Base-by-base conservation (phyloP, 2,888 invertebrate genomes). In the Arctia plantaginis region DNA sequence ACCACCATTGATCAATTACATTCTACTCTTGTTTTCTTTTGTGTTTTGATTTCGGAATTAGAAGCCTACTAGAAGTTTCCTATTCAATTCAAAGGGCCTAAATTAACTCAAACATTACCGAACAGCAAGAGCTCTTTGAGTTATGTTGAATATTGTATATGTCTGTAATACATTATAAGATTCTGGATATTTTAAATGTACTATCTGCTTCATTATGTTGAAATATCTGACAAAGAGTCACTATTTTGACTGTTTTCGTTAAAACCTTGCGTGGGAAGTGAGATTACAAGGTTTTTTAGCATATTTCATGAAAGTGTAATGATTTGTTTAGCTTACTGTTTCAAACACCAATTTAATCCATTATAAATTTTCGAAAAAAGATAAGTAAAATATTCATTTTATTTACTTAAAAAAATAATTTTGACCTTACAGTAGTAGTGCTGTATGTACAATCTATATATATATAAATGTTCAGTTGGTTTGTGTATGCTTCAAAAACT, bases 251-350 rank as follows among this genome's bases (percentile, higher is more conserved):
- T 69, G n/a, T 67, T 74, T 71, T 81, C 73, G 67, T 66, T 51
- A 55, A 65, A 33, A 74, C 72, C 71, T 76, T 77, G 69, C 74
- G 82, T 82, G 74, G 77, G 82, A 81, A 72, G 27, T 68, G 67
- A 0, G 33, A 62, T 79, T 81, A 73, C 4, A 27, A 64, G 1
- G 10, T 4, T 62, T 35, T 35, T 10, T 35, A 65, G 23, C 35
- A 65, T 23, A 65, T 35, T 65, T 35, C 33, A 23, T 30, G 18
- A 10, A 7, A 41, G 30, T 67, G 15, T 30, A 41, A 8, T n/a
- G 41, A 35, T 35, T 35, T 35, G 35, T 6, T 35, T 35, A 35
- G 6, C 35, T 6, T 35, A 6, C 6, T 35, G 35, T 35, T 35
- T 35, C 35, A 35, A 35, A 35, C 6, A 35, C 35, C 35, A 35